Evolutionary conservation across 2,888 invertebrate genomes (phyloP).

Genomic region (Scotopteryx bipunctaria): DNA sequence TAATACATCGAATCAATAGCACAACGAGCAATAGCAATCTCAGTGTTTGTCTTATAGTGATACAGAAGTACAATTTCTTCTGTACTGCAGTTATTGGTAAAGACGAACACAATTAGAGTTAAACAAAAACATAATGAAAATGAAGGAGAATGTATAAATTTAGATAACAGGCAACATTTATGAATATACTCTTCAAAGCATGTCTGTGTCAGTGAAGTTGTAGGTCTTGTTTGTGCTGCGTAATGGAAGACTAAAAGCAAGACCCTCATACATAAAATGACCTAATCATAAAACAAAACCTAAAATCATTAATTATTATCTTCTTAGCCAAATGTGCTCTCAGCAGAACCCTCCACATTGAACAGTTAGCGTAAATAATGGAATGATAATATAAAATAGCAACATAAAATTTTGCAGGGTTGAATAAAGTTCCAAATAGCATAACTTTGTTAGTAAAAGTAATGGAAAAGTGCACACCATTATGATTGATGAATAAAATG

Average conservation of each 20-base stretch:
- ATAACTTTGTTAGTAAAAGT: slow-evolving; percentile 21
- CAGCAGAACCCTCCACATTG: not conserved
- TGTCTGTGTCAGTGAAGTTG: not conserved
- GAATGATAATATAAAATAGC: slow-evolving; percentile 10
- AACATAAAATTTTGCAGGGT: slow-evolving; percentile 5
- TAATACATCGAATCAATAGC: slow-evolving; percentile 5
- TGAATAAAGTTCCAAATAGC: slow-evolving; percentile 8
- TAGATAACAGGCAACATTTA: not conserved
- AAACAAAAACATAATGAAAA: not conserved
- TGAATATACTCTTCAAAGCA: too few relatives aligned
- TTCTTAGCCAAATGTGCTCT: slow-evolving; percentile 2
- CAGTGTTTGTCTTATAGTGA: not conserved
- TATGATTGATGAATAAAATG: slow-evolving; percentile 40
- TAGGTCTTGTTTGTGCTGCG: too few relatives aligned
- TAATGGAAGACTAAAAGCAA: not conserved
- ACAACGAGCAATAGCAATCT: not conserved
- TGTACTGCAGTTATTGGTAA: not conserved
- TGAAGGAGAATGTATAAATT: not conserved
- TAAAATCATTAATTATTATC: not conserved
- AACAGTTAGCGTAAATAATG: not conserved
- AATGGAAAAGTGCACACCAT: slow-evolving; percentile 23
- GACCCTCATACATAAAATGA: slow-evolving; percentile 1
- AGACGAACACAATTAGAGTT: not conserved
- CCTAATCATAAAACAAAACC: not conserved
- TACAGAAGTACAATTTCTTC: not conserved